Conservation (phyloP, 2,113 vertebrate genomes). For the Isichthys henryi region DNA sequence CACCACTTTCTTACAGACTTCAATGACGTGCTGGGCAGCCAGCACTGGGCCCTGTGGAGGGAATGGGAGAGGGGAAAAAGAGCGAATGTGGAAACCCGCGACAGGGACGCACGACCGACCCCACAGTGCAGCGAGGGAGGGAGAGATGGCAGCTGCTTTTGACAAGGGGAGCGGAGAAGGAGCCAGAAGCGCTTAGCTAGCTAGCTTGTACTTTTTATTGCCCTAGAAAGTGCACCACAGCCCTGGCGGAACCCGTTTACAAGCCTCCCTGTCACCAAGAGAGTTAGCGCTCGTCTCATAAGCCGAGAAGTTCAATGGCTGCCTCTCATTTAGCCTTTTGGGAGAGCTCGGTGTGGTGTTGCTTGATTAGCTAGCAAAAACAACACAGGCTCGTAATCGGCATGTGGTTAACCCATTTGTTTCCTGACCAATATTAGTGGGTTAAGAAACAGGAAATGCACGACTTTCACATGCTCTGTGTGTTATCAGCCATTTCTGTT, state of each 20-base stretch:
- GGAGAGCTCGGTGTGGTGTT: slow-evolving; percentile 1
- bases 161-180: slow-evolving; percentile 24
- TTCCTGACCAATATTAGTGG: background rate
- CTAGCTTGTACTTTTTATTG: slow-evolving; percentile 50
- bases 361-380: background rate
- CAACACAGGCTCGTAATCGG: slow-evolving; percentile 4
- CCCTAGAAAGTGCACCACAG: slow-evolving; percentile 37
- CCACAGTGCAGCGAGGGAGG: background rate
- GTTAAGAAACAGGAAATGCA: background rate
- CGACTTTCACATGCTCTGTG: background rate
- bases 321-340: slow-evolving; percentile 13
- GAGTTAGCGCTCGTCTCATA: slow-evolving; percentile 33
- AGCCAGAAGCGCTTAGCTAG: slow-evolving; percentile 43
- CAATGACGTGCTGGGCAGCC: slow-evolving; percentile 55
- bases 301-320: slow-evolving; percentile 22
- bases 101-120: background rate
- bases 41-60: slow-evolving; percentile 52
- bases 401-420: too few relatives aligned
- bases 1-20: slow-evolving; percentile 61
- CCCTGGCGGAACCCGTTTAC: slow-evolving; percentile 41
- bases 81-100: background rate
- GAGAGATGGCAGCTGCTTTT: background rate
- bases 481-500: background rate
- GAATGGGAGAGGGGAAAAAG: background rate
- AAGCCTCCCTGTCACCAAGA: slow-evolving; percentile 40